phyloP scores from a whole-genome alignment of 2,113 vertebrate genomes.

The Pleuronectes platessa region DNA sequence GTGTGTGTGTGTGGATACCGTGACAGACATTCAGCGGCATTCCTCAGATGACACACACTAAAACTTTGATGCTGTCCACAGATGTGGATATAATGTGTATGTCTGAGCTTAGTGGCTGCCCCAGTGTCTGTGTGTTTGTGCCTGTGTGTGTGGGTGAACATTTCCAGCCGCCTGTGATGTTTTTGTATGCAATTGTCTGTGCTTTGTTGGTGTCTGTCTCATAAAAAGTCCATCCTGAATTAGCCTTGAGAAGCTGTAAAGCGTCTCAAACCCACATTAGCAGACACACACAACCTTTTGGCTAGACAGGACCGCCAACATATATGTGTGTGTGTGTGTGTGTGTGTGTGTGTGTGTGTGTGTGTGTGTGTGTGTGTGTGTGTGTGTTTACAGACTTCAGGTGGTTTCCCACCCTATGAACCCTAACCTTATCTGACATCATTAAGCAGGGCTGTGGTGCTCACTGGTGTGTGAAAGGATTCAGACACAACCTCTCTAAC shows the following conservation, averaged over 20 bases:
- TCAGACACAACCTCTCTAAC: conserved; percentile 22
- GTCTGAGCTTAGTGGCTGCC: conserved; percentile 37
- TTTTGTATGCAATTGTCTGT: conserved; percentile 35
- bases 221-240: conserved; percentile 51
- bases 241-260: conserved; percentile 48
- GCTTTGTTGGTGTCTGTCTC: conserved; percentile 35
- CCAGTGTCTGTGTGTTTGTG: neutral
- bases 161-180: conserved; percentile 28
- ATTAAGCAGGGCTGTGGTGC: conserved; percentile 15
- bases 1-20: conserved; percentile 12
- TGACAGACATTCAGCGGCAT: conserved; percentile 45
- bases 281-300: neutral
- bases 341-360: conserved; percentile 1
- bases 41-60: conserved; percentile 62
- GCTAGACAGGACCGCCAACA: conserved; percentile 35
- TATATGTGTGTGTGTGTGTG: conserved; percentile 31
- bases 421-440: conserved; percentile 47
- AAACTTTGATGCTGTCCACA: conserved; percentile 59
- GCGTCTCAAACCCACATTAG: conserved; percentile 13
- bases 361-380: conserved; percentile 35
- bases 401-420: conserved; percentile 65
- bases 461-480: conserved; percentile 35
- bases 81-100: conserved; percentile 68
- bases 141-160: conserved; percentile 13
- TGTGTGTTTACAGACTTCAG: conserved; percentile 65